Base-by-base conservation (phyloP, 2,888 invertebrate genomes). In the Pachliopta kotzebuea region DNA sequence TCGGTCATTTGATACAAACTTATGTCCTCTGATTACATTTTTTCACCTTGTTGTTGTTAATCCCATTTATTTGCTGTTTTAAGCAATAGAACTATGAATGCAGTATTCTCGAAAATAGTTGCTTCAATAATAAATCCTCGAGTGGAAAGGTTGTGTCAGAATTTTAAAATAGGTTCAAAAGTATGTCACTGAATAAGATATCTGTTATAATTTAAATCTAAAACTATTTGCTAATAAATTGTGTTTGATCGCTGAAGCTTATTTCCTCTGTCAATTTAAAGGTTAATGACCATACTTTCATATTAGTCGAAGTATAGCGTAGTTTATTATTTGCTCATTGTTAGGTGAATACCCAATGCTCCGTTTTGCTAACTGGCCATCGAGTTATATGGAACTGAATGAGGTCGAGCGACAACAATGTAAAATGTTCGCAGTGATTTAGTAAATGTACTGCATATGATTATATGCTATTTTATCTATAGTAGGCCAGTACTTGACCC, bases 371-470 rank as follows among this genome's bases (percentile, higher is more conserved):
- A 42, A 37, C 53, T 37, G 60, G 17, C 52, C 53, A 53, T 37
- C 37, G 60, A 53, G 37, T 20, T 59, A 52, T 53, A 53, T 60
- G 52, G 29, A 53, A 59, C 23, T 60, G 52, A 53, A 53, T 37
- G 23, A 60, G 60, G 60, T 31, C 60, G 21, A 37, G 53, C 52
- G 23, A 60, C 37, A 31, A 53, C 60, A 53, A 60, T 53, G 17
- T 53, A 26, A 37, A 60, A 60, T 53, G 31, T 53, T 60, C 18
- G 21, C 52, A 21, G 18, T 23, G 53, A 29, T 29, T 31, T 50
- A 60, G 60, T 23, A 52, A 60, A 53, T 53, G 53, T 53, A 52
- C 31, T n/a, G 45, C 45, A 4, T n/a, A 45, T 45, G 42, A 14
- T 18, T 11, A 31, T 31, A 2, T 37, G 37, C 37, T 3, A 37